Base-by-base conservation (phyloP, 30 jellyfish, hydroid and myxozoan genomes). In the Phacellophora camtschatica region DNA sequence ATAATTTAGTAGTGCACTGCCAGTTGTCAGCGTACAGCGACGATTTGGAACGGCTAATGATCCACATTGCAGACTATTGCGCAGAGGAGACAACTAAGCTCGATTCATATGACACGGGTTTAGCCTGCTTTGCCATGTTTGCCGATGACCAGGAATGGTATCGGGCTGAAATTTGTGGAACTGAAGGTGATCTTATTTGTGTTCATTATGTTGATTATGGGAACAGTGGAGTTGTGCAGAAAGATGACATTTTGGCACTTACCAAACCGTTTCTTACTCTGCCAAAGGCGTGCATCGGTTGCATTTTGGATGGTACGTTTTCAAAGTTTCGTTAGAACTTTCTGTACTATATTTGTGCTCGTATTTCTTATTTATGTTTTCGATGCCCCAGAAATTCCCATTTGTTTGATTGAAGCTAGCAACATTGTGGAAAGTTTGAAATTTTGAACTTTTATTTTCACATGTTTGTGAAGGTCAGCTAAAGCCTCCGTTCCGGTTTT, bases 201-300 rank as follows among this genome's bases (percentile, higher is more conserved):
- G 95, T 84, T 20, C 36, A 15, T 46, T 84, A 45, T 84, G 88
- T 72, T n/a, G 95, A 84, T 45, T 84, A 84, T 84, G 95, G 95
- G n/a, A 84, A 84, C 39, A 43, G 55, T 12, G 79, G 73, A 1
- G 5, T 45, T 0, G 84, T 81, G 23, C 20, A 34, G 9, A 42
- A 22, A 34, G 84, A 65, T 18, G 69, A 81, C 30, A 30, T 81
- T 22, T 19, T 39, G 34, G 37, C 84, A 12, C 35, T 68, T 16
- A 43, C 71, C 1, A 46, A 51, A 39, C 62, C 84, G 42, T 65
- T 64, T 18, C 10, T 67, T 20, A 25, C 20, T 1, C 49, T 81
- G 15, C 97, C 97, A 12, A 87, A 57, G 72, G 77, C 88, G 2
- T 55, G 91, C 45, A 41, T 88, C 22, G 35, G 75, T 7, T 87